These are phyloP conservation scores for Lepeophtheirus nordmannii DNA, from an alignment of 2,888 invertebrate species.

Conservation along the genomic window DNA sequence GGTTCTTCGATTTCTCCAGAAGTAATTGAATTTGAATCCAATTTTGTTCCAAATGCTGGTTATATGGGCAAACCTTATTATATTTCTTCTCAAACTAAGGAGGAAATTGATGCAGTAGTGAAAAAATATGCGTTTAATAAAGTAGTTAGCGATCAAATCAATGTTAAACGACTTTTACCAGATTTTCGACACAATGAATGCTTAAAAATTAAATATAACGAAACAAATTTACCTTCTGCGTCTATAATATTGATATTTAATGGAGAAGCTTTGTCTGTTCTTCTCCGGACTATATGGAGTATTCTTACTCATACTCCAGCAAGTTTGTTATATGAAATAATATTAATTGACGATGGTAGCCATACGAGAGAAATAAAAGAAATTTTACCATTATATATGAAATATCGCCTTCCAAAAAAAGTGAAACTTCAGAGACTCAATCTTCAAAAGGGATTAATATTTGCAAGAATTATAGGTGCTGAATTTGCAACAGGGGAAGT, in stretches of 20 bases:
- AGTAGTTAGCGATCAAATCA: conserved; percentile 68
- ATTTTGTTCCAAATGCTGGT: too few species aligned
- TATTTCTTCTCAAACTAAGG: too few species aligned
- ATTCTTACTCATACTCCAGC: conserved; percentile 58
- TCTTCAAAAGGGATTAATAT: conserved; percentile 60
- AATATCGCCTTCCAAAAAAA: conserved; percentile 12
- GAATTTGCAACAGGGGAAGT: conserved; percentile 60
- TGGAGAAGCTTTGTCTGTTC: conserved; percentile 73
- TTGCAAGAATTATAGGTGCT: conserved; percentile 77
- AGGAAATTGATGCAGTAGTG: conserved; percentile 43
- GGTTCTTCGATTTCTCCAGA: too few species aligned
- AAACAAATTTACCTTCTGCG: conserved; percentile 4
- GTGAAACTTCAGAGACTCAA: conserved; percentile 43
- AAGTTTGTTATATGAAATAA: conserved; percentile 59
- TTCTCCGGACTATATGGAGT: conserved; percentile 70
- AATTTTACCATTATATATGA: conserved; percentile 11
- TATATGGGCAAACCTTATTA: too few species aligned
- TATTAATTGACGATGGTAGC: conserved; percentile 42
- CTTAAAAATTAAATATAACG: background rate
- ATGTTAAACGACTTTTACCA: conserved; percentile 60
- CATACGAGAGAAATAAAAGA: conserved; percentile 29
- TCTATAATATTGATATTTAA: conserved; percentile 63
- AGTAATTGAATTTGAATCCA: too few species aligned
- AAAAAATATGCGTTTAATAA: conserved; percentile 74
- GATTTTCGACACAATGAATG: conserved; percentile 41